Evolutionary conservation across 2,797 vertebrate species (phyloP), one percentile per base, ranked within the genome.

Genomic region (Malurus splendens): DNA sequence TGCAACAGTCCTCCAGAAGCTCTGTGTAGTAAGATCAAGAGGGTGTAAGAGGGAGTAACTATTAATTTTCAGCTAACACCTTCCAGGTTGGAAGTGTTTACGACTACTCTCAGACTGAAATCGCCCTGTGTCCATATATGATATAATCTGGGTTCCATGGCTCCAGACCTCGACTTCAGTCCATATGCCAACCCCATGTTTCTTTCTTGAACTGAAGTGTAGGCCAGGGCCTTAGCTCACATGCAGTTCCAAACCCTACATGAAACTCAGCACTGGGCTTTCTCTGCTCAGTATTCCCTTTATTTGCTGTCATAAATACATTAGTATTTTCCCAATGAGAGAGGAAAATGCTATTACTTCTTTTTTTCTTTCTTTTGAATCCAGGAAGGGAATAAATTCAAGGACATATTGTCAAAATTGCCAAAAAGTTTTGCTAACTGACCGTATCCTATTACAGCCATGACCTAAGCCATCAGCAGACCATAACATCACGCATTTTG

Each of bases 401-500:
- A 75, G 65, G 24, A 39, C 13, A 30, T n/a, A 27, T 3, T 65
- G 30, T 7, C 14, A 47, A 73, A 85, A 77, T 27, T 70, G 15
- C 6, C 12, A 27, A 38, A 57, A 9, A 57, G 14, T 47, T 86
- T 51, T 57, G 52, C 23, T 67, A 45, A 45, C 23, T 47, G 18
- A 15, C 19, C 59, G 22, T 20, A 27, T 19, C 39, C 19, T 47
- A 8, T 41, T 73, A 66, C 48, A 77, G 70, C 57, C 12, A 4
- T 7, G 38, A 83, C n/a, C 45, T 22, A 68, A 68, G n/a, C 24
- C 42, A 56, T 48, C 51, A 76, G 39, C 2, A 0, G 14, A 72
- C 25, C 1, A 0, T 18, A 82, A 57, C 15, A 36, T 6, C 6
- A 5, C 12, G 8, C 9, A 65, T 65, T 68, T 79, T 1, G 0